Percentiles rank a stretch among this genome's conserved stretches.
These are phyloP conservation scores for Ramphastos sulfuratus DNA, from an alignment of 2,113 vertebrate genomes.

Conservation along the genomic window DNA sequence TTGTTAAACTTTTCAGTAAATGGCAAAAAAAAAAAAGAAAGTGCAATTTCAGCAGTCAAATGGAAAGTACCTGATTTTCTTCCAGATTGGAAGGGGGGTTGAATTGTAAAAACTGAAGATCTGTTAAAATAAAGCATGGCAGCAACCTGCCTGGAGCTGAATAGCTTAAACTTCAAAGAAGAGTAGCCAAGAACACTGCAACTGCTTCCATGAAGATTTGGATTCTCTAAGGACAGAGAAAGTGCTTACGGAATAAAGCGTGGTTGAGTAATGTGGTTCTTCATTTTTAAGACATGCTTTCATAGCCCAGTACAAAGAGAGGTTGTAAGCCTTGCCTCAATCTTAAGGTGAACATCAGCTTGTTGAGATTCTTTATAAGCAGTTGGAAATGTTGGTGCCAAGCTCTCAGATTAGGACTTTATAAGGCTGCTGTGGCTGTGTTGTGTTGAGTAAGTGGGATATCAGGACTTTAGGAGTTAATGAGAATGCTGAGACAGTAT, in stretches of 20 bases:
- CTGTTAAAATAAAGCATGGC: not conserved
- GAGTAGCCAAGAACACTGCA: not conserved
- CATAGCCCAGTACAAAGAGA: not conserved
- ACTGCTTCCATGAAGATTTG: not conserved
- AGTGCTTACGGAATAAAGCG: not conserved
- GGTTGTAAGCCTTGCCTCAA: not conserved
- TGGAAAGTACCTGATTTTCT: not conserved
- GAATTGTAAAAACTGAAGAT: not conserved
- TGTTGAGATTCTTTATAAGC: not conserved
- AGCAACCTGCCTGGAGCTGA: not conserved
- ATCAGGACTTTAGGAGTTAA: not conserved
- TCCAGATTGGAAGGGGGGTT: not conserved
- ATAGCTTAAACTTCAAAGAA: not conserved
- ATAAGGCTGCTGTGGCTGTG: rapidly evolving
- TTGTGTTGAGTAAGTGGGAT: not conserved
- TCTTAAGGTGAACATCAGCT: not conserved
- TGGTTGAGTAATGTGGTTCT: not conserved
- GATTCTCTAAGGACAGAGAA: not conserved
- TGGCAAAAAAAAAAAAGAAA: not conserved
- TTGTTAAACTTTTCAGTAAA: not conserved
- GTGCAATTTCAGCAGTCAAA: not conserved
- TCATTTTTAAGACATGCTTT: not conserved
- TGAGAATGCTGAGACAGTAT: not conserved
- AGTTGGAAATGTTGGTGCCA: not conserved
- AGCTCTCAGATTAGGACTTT: not conserved